Evolutionary conservation across 2,113 vertebrate species (phyloP).

Genomic region (Lophotis ruficrista): DNA sequence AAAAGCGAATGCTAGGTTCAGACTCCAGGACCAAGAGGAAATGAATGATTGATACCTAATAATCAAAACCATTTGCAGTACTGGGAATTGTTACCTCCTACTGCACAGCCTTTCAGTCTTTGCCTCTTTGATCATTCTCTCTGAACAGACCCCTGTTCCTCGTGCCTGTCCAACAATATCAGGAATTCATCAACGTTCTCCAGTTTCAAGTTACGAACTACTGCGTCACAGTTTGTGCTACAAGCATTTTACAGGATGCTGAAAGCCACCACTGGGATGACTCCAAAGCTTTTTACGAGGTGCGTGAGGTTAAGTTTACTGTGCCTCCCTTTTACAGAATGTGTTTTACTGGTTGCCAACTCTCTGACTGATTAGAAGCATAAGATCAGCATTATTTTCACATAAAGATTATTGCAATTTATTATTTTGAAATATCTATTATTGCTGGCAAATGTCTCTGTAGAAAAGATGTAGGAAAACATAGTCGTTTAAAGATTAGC

Average conservation of each 20-base stretch:
- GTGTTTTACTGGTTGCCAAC: constrained; percentile 65
- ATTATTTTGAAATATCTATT: constrained; percentile 62
- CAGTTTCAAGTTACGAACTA: constrained; percentile 88
- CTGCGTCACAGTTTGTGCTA: constrained; percentile 87
- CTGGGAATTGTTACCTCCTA: constrained; percentile 70
- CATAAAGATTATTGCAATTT: constrained; percentile 43
- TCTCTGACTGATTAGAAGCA: constrained; percentile 71
- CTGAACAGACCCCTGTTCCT: constrained; percentile 83
- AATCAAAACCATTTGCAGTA: constrained; percentile 82
- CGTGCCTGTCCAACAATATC: constrained; percentile 86
- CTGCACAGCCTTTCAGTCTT: constrained; percentile 72
- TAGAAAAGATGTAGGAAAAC: background rate
- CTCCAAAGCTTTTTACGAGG: constrained; percentile 95
- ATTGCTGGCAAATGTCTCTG: background rate
- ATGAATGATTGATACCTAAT: constrained; percentile 83
- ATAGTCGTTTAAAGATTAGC: background rate
- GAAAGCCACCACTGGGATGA: constrained; percentile 95
- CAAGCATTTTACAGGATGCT: constrained; percentile 91
- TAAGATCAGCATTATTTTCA: constrained; percentile 47
- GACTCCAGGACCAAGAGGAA: constrained; percentile 56
- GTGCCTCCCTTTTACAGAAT: constrained; percentile 63
- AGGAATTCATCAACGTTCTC: constrained; percentile 82
- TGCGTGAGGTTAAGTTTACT: constrained; percentile 73
- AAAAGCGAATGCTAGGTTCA: constrained; percentile 46
- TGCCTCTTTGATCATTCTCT: constrained; percentile 76